A percentile compares a stretch with the other conserved stretches of the same genome.
Conservation (phyloP, 2,888 invertebrate genomes). For the Mechanitis messenoides region DNA sequence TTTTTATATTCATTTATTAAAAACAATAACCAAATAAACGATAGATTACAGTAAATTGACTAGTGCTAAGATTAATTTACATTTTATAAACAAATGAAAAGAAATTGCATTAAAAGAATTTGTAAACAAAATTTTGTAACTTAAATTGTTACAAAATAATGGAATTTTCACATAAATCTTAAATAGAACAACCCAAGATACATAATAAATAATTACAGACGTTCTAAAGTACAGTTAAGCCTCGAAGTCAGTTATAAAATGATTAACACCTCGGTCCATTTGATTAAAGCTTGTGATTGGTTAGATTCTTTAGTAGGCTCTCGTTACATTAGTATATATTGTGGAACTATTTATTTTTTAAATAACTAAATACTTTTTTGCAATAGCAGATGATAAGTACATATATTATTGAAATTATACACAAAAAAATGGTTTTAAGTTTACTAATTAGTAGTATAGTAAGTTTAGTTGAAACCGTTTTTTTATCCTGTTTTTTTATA, state of each 20-base stretch:
- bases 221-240: constrained; percentile 29
- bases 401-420: too few species aligned
- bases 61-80: neutral
- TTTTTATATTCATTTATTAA: too few species aligned
- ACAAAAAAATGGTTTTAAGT: too few species aligned
- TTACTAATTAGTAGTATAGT: too few species aligned
- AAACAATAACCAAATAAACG: too few species aligned
- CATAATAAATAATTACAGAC: constrained; percentile 5
- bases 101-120: too few species aligned
- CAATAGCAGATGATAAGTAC: neutral
- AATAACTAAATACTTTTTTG: neutral
- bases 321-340: constrained; percentile 19
- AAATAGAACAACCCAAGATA: neutral
- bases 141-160: too few species aligned
- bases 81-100: too few species aligned
- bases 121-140: too few species aligned
- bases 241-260: constrained; percentile 38
- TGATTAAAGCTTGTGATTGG: constrained; percentile 45
- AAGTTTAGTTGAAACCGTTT: too few species aligned
- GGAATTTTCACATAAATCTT: too few species aligned
- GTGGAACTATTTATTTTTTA: constrained; percentile 17
- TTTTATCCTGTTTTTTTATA: too few species aligned
- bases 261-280: constrained; percentile 53
- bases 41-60: neutral
- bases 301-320: constrained; percentile 27